These are phyloP conservation scores for Euplexia lucipara DNA, from an alignment of 2,888 invertebrate genomes.

Conservation along the genomic window DNA sequence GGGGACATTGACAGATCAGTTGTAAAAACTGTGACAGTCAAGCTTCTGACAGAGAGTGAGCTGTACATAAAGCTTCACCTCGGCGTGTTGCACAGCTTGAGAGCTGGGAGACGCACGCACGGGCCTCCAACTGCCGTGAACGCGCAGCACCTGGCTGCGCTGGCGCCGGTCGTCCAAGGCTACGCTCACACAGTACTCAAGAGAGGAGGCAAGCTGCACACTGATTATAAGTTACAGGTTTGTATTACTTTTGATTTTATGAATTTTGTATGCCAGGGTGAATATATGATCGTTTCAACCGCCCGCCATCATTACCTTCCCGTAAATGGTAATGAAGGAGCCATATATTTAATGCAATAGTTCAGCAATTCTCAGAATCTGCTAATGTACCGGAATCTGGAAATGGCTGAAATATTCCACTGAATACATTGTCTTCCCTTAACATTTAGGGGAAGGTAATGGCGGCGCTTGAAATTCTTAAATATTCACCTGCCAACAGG, in stretches of 20 bases:
- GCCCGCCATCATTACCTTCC: too few relatives aligned
- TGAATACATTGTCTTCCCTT: too few relatives aligned
- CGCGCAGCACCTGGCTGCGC: constrained; percentile 91
- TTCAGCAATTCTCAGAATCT: too few relatives aligned
- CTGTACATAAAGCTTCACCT: constrained; percentile 93
- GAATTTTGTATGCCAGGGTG: not conserved
- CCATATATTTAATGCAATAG: too few relatives aligned
- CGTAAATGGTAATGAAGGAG: too few relatives aligned
- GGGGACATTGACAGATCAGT: constrained; percentile 71
- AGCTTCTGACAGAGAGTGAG: constrained; percentile 77
- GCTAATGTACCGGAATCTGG: too few relatives aligned
- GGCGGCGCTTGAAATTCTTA: too few relatives aligned
- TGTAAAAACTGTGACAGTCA: constrained; percentile 72
- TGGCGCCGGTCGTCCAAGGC: constrained; percentile 85
- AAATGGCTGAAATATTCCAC: too few relatives aligned
- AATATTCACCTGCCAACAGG: too few relatives aligned
- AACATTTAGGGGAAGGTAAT: too few relatives aligned
- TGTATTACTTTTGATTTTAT: not conserved
- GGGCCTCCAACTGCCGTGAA: constrained; percentile 92
- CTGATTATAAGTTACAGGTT: constrained; percentile 85
- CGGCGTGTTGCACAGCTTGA: constrained; percentile 92
- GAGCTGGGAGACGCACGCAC: constrained; percentile 87
- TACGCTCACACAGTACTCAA: constrained; percentile 80
- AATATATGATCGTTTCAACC: too few relatives aligned
- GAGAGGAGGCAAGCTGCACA: constrained; percentile 79